Evolutionary conservation across 1,140 invertebrate species (phyloP), one percentile per base, ranked within the genome.

Genomic region (Wasmannia auropunctata): DNA sequence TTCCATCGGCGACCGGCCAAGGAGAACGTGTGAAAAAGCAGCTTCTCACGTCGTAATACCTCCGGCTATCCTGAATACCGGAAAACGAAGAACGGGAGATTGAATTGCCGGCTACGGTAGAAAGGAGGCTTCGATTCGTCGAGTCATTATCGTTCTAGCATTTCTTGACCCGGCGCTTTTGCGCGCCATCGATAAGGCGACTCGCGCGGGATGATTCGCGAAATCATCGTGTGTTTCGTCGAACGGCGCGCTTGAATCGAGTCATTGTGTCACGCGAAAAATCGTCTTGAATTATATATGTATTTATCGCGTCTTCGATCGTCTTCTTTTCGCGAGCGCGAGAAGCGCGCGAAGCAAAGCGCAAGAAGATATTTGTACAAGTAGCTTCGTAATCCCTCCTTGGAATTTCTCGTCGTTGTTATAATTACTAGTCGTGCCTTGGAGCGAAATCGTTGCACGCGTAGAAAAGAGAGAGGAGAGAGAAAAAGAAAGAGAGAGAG

Each of bases 21-120:
- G 77, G 77, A 84, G 88, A 60, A 75, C 86, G 88, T 79, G 88
- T 70, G 88, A 90, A 90, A 90, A 89, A 90, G 67, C 79, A 31
- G 46, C 65, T 75, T 76, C 88, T 89, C 84, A 65, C 87, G 74
- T 88, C 67, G 60, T n/a, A 40, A 74, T 51, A 58, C 58, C 62
- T 74, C 70, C 70, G 81, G 81, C 69, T 63, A 85, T 85, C 81
- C 81, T 85, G 43, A 76, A 43, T 69, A 80, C 70, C 76, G 67
- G 40, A 62, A 88, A 88, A 80, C 69, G 69, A 69, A 34, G 54
- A 76, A 67, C 58, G 69, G 76, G 56, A 85, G 72, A 85, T 85
- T 76, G 72, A 85, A 85, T 85, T 77, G 49, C 79, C 79, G 37
- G 25, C 65, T 37, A n/a, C 65, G 46, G 34, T 81, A 81, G 79